These are phyloP conservation scores for Pristionchus exspectatus DNA, from an alignment of 2,888 invertebrate species.

Conservation along the genomic window DNA sequence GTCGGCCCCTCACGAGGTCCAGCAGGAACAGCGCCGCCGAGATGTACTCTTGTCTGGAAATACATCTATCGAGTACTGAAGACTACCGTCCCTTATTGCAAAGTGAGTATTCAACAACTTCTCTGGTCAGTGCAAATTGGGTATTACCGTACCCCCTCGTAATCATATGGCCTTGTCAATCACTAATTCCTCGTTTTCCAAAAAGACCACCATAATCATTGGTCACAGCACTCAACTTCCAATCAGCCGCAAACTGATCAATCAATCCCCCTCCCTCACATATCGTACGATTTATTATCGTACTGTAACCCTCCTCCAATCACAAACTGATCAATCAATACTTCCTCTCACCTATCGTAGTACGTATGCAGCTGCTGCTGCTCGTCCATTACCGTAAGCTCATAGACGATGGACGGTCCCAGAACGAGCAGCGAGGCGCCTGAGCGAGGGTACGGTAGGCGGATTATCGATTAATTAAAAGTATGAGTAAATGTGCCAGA, in stretches of 20 bases:
- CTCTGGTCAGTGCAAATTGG: no score
- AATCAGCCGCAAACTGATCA: no score
- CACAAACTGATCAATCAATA: background rate
- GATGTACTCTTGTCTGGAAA: conserved; percentile 60
- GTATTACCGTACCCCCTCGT: background rate
- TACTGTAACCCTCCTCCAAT: background rate
- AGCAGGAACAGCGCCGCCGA: conserved; percentile 64
- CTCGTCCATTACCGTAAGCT: conserved; percentile 60
- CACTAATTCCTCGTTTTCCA: no score
- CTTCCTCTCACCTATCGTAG: conserved; percentile 59
- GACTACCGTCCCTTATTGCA: background rate
- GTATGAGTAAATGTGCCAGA: no score
- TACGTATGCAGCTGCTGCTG: conserved; percentile 70
- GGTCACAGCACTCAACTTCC: no score
- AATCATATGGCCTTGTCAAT: background rate
- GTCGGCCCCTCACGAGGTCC: conserved; percentile 61
- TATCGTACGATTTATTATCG: no score
- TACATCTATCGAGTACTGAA: background rate
- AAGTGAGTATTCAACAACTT: background rate
- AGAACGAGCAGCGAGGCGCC: conserved; percentile 36
- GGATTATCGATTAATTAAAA: background rate
- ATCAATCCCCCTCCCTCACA: no score
- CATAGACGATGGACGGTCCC: conserved; percentile 41
- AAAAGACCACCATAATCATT: no score
- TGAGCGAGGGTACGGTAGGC: conserved; percentile 22